Percentiles rank a stretch among this genome's conserved stretches.
Conservation (phyloP, 2,113 vertebrate species). For the Phyllostomus discolor region DNA sequence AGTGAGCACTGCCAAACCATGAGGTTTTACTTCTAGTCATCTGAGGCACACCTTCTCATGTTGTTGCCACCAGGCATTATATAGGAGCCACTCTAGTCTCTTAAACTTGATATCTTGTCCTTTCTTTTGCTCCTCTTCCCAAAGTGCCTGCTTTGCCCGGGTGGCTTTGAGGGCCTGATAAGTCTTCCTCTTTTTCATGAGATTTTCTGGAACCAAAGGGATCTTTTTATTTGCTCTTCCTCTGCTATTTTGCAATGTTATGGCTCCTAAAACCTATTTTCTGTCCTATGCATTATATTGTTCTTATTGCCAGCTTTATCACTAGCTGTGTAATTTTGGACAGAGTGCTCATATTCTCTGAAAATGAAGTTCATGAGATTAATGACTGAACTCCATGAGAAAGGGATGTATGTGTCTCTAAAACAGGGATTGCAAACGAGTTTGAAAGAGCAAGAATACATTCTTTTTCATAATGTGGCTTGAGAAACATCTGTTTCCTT, state of each 20-base stretch:
- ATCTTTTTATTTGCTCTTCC: slow-evolving; percentile 78
- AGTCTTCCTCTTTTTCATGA: slow-evolving; percentile 90
- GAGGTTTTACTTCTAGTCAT: slow-evolving; percentile 79
- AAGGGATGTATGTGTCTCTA: not conserved
- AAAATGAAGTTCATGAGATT: not conserved
- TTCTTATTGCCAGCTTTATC: not conserved
- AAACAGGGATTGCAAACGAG: not conserved
- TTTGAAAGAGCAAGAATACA: not conserved
- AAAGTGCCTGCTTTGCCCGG: slow-evolving; percentile 89
- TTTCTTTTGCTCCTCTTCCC: slow-evolving; percentile 84
- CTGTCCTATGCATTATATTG: not conserved
- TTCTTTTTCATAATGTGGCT: not conserved
- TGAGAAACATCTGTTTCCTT: not conserved
- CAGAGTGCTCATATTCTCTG: not conserved
- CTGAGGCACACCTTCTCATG: slow-evolving; percentile 81
- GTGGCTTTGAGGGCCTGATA: slow-evolving; percentile 94
- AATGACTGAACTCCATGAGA: not conserved
- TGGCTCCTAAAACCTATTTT: not conserved
- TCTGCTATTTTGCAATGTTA: not conserved
- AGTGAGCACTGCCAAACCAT: slow-evolving; percentile 69
- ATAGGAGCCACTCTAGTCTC: slow-evolving; percentile 87
- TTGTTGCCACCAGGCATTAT: slow-evolving; percentile 80
- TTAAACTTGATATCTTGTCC: slow-evolving; percentile 88
- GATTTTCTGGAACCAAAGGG: slow-evolving; percentile 93
- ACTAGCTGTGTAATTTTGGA: not conserved